Evolutionary conservation across 2,113 vertebrate genomes (phyloP).

Genomic region (Xerus inauris): DNA sequence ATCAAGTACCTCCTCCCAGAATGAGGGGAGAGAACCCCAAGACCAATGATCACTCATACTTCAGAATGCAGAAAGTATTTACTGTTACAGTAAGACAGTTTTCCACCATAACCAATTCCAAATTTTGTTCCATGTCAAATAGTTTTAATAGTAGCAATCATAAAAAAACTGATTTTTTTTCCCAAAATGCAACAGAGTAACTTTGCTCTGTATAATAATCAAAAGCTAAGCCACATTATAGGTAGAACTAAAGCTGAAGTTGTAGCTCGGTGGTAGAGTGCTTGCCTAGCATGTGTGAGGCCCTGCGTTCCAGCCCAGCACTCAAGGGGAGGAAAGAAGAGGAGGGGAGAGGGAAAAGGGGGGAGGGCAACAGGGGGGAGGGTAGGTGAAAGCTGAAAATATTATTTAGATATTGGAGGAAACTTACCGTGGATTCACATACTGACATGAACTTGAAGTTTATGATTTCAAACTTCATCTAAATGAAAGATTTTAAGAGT

Average conservation of each 20-base stretch:
- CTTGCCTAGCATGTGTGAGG: neutral
- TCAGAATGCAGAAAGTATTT: neutral
- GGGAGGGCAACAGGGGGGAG: fast-evolving
- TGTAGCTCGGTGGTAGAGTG: neutral
- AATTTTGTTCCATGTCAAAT: neutral
- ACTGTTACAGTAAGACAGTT: fast-evolving
- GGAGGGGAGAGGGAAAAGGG: too few species aligned
- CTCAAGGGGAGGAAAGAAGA: neutral
- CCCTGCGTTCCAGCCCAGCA: neutral
- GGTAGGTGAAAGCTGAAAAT: neutral
- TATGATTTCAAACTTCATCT: neutral
- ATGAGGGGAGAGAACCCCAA: neutral
- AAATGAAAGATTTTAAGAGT: neutral
- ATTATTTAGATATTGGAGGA: neutral
- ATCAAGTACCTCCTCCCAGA: neutral
- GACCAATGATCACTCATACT: neutral
- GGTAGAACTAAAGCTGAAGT: neutral
- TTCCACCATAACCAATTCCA: neutral
- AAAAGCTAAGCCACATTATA: neutral
- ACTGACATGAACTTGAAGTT: neutral
- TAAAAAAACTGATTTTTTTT: neutral
- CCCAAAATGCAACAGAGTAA: neutral
- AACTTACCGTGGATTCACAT: neutral
- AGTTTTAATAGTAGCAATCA: neutral
- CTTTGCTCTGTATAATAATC: neutral